Evolutionary conservation across 2,888 invertebrate genomes (phyloP).

Genomic region (Megaustenia siamemsis): DNA sequence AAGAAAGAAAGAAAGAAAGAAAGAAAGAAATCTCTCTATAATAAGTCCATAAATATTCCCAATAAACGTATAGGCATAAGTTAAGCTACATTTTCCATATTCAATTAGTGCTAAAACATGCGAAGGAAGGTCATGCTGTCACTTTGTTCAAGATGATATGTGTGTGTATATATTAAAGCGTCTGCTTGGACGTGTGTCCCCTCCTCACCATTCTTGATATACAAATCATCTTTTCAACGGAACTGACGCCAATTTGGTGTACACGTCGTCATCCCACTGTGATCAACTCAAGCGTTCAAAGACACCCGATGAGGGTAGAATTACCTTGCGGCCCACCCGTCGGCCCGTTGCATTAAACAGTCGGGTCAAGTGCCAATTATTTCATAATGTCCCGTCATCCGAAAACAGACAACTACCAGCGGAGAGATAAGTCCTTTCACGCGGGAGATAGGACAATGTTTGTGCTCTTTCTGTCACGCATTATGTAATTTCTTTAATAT

Average conservation of each 20-base stretch:
- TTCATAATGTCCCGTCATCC: constrained; percentile 46
- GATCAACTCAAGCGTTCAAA: constrained; percentile 32
- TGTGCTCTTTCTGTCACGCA: not conserved
- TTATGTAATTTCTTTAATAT: not conserved
- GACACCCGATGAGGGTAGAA: constrained; percentile 16
- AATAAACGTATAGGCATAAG: not conserved
- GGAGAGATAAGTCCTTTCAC: not conserved
- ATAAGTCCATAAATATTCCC: not conserved
- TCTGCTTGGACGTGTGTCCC: no score
- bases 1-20: not conserved
- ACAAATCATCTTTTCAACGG: not conserved
- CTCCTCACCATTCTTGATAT: no score
- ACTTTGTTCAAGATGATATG: not conserved
- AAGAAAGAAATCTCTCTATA: no score
- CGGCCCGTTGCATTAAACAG: not conserved
- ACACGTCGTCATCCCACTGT: not conserved
- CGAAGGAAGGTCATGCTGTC: not conserved
- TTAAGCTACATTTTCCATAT: no score
- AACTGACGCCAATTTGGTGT: not conserved
- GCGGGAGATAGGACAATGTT: no score
- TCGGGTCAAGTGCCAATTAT: constrained; percentile 46
- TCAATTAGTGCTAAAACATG: not conserved
- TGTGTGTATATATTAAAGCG: no score
- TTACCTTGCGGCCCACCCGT: constrained; percentile 17
- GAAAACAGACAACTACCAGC: constrained; percentile 7